These are phyloP conservation scores for Myrmecophaga tridactyla DNA, from an alignment of 2,113 vertebrate species.

Conservation along the genomic window DNA sequence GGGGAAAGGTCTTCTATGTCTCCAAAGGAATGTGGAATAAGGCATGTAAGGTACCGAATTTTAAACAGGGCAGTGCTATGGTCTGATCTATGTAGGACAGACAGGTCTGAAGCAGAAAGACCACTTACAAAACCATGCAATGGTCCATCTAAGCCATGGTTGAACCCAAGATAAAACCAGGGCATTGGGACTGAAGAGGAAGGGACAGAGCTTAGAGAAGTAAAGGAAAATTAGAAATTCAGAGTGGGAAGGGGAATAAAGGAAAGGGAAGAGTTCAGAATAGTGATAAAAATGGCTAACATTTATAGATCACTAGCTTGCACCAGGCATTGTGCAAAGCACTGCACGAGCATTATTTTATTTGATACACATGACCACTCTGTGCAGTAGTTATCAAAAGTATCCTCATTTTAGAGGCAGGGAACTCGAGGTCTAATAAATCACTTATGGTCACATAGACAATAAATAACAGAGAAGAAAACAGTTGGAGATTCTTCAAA, in stretches of 20 bases:
- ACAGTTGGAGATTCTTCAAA: too few relatives aligned
- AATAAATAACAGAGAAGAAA: neutral
- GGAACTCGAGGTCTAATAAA: neutral
- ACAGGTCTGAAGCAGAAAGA: neutral
- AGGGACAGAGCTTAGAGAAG: neutral
- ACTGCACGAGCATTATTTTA: neutral
- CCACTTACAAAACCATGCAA: accelerated
- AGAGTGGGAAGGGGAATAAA: accelerated
- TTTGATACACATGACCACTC: neutral
- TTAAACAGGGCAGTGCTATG: neutral
- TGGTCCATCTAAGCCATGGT: neutral
- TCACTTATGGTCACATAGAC: neutral
- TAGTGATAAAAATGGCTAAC: neutral
- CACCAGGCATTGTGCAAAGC: neutral
- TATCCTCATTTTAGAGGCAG: neutral
- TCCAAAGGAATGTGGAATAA: neutral
- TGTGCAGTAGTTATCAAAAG: neutral
- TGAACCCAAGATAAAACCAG: too few relatives aligned
- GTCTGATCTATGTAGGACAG: neutral
- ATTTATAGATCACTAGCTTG: accelerated
- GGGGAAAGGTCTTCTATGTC: neutral
- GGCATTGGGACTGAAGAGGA: accelerated
- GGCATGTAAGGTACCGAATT: neutral
- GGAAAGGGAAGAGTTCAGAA: accelerated
- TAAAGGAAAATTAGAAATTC: accelerated